These are phyloP conservation scores for Pediacus dermestoides DNA, from an alignment of 2,888 invertebrate genomes.

Conservation along the genomic window DNA sequence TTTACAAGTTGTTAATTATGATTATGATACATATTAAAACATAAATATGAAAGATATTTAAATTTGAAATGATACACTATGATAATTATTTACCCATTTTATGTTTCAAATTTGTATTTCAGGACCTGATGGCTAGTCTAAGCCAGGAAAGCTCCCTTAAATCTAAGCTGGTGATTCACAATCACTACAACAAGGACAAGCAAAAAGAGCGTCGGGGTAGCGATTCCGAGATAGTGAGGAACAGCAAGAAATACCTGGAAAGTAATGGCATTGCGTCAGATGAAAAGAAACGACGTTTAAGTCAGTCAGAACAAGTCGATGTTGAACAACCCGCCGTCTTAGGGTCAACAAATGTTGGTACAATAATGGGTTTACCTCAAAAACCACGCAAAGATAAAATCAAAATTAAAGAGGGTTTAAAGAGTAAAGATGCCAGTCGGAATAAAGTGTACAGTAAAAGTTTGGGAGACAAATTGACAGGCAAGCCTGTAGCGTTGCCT, in stretches of 20 bases:
- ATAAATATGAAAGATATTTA: too few species aligned
- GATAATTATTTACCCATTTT: not conserved
- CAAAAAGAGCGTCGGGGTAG: slow-evolving; percentile 55
- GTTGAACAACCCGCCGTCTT: slow-evolving; percentile 45
- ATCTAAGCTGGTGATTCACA: slow-evolving; percentile 39
- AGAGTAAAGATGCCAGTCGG: slow-evolving; percentile 50
- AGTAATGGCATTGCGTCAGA: slow-evolving; percentile 58
- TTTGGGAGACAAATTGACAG: slow-evolving; percentile 50
- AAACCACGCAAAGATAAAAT: slow-evolving; percentile 45
- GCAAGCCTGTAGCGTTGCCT: slow-evolving; percentile 45
- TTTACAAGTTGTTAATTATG: too few species aligned
- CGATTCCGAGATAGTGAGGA: slow-evolving; percentile 49
- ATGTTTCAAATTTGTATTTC: slow-evolving; percentile 13
- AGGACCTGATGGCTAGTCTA: slow-evolving; percentile 30
- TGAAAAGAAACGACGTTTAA: slow-evolving; percentile 64
- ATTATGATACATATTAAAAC: too few species aligned
- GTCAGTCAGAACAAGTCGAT: slow-evolving; percentile 50
- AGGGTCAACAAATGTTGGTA: slow-evolving; percentile 69
- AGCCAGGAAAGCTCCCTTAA: slow-evolving; percentile 25
- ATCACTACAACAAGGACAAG: slow-evolving; percentile 37
- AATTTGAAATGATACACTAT: too few species aligned
- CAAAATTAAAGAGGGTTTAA: slow-evolving; percentile 46
- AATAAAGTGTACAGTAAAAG: slow-evolving; percentile 54
- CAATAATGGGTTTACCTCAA: slow-evolving; percentile 53
- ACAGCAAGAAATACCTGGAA: slow-evolving; percentile 45